Percentiles rank a stretch among this genome's conserved stretches.
These are phyloP conservation scores for Rhabdomys pumilio DNA, from an alignment of 2,797 vertebrate species.

Conservation along the genomic window DNA sequence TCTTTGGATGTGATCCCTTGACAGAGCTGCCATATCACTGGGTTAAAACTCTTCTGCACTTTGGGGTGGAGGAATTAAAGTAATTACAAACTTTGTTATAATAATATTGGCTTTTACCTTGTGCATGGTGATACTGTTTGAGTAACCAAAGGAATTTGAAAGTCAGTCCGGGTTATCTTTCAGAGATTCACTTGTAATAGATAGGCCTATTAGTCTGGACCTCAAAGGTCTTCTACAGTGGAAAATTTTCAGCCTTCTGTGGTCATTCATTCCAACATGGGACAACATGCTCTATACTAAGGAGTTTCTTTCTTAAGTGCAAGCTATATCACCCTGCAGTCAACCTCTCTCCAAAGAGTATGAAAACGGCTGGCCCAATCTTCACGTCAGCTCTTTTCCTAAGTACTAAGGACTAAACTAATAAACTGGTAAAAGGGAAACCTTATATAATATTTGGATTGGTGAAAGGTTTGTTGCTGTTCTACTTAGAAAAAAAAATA, in stretches of 20 bases:
- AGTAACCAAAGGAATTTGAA: background rate
- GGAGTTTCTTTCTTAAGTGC: background rate
- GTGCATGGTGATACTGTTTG: background rate
- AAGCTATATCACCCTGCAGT: background rate
- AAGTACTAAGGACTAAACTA: constrained; percentile 29
- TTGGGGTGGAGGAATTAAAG: background rate
- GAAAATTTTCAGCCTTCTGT: background rate
- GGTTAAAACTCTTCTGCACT: background rate
- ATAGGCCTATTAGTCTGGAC: background rate
- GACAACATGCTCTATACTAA: background rate
- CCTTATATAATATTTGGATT: background rate
- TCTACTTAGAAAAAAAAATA: background rate
- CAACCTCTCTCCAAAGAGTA: background rate
- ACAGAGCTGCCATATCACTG: background rate
- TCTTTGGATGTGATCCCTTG: background rate
- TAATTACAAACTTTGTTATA: background rate
- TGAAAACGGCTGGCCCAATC: constrained; percentile 12
- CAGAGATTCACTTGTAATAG: background rate
- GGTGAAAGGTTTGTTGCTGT: background rate
- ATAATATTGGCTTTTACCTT: constrained; percentile 18
- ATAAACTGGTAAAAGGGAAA: background rate
- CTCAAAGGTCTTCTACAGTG: background rate
- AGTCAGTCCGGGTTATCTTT: background rate
- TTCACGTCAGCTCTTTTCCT: constrained; percentile 32
- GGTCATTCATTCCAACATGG: background rate